A percentile compares a stretch with the other conserved stretches of the same genome.
These are phyloP conservation scores for Agriopis marginaria DNA, from an alignment of 2,888 invertebrate species.

Conservation along the genomic window DNA sequence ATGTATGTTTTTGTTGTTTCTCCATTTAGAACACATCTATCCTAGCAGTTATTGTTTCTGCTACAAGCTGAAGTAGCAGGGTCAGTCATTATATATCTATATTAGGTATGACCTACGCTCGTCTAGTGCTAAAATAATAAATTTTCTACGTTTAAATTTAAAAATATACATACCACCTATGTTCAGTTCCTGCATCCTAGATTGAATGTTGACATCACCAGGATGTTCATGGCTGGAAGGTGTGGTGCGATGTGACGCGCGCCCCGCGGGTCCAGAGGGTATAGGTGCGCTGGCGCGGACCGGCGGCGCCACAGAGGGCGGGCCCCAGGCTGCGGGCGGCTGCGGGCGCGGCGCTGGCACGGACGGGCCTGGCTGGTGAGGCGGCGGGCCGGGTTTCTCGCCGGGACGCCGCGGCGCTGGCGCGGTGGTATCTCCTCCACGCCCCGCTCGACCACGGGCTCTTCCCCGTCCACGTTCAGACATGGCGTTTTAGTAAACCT, in stretches of 20 bases:
- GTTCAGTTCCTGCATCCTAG: constrained; percentile 68
- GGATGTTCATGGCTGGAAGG: constrained; percentile 72
- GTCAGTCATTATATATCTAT: too few relatives aligned
- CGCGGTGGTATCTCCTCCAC: constrained; percentile 60
- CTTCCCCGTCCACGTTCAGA: constrained; percentile 74
- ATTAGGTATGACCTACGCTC: too few relatives aligned
- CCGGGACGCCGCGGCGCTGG: constrained; percentile 62
- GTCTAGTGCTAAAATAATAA: too few relatives aligned
- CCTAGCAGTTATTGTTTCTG: too few relatives aligned
- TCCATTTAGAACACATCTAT: too few relatives aligned
- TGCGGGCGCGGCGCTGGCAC: constrained; percentile 67
- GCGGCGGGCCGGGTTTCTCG: constrained; percentile 37
- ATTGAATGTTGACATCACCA: constrained; percentile 75
- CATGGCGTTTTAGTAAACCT: constrained; percentile 51
- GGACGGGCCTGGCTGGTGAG: constrained; percentile 54
- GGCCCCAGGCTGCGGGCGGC: constrained; percentile 76
- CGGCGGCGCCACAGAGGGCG: constrained; percentile 61
- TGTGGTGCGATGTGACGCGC: constrained; percentile 70
- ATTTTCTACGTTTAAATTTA: too few relatives aligned
- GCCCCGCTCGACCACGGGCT: constrained; percentile 73
- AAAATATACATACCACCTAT: constrained; percentile 50
- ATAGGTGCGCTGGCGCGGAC: constrained; percentile 70
- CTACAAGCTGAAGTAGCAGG: too few relatives aligned
- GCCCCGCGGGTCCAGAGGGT: constrained; percentile 62
- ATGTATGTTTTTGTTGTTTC: too few relatives aligned